Base-by-base conservation (phyloP, 2,113 vertebrate genomes). In the Pholis gunnellus region DNA sequence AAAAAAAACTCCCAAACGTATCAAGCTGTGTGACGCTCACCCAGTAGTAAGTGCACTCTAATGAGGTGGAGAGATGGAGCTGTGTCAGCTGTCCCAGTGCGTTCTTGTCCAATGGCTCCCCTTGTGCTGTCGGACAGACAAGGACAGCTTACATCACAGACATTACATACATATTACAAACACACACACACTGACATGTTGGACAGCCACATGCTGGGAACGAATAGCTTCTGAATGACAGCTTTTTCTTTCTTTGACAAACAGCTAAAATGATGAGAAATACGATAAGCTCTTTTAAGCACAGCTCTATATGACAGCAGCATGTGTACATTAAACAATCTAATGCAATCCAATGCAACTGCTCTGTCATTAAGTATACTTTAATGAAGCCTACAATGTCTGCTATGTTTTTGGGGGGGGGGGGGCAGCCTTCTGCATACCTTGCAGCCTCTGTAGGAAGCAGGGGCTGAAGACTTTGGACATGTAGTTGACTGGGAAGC, bases 401-500 rank as follows among this genome's bases (percentile, higher is more conserved):
- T 22, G n/a, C 7, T 27, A 14, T 57, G 9, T n/a, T 54, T 13
- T 59, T 27, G 2, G 14, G 6, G 31, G 15, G 9, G 3, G 34
- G 27, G 22, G 3, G 36, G 57, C n/a, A 38, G 50, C 20, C 10
- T 14, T 25, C 11, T 3, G 0, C 11, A 0, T 90, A 97, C 96
- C 96, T 94, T 95, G 95, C 38, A 97, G 88, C 42, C 72, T 89
- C 2, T 96, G 95, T 15, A 97, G 95, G 90, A 97, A 97, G 89
- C 93, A 92, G 0, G 94, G 95, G 82, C 88, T 95, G 91, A 97
- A 97, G 78, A 97, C 75, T 89, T 93, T 97, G 61, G 93, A 85
- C 82, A 97, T 84, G 72, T 95, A 96, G 89, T 97, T 97, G 71
- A 96, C 82, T 0, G 96, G 97, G 6, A 96, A 96, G 9, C 90